These are phyloP conservation scores for Noctua janthina DNA, from an alignment of 2,888 invertebrate species.

Conservation along the genomic window DNA sequence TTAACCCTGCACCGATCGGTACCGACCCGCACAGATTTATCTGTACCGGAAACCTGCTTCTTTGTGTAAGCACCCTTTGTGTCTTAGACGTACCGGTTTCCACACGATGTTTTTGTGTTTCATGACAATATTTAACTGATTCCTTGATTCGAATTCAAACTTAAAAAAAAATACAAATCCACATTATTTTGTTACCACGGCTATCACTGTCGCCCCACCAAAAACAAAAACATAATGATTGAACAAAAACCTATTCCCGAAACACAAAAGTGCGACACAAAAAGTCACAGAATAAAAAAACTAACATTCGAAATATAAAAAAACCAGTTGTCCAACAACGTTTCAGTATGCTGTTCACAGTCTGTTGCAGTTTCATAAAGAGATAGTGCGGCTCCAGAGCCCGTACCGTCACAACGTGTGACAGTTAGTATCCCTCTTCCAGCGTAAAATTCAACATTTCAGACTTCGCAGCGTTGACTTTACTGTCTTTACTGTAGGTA, in stretches of 20 bases:
- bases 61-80: not conserved
- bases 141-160: not conserved
- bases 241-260: not conserved
- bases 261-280: not conserved
- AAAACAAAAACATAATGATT: not conserved
- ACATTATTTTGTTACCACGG: too few species aligned
- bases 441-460: conserved; percentile 11
- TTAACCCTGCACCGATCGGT: too few species aligned
- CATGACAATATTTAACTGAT: not conserved
- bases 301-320: conserved; percentile 1
- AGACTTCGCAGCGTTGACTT: not conserved
- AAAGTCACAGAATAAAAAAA: not conserved
- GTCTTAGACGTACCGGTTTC: not conserved
- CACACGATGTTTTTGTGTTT: not conserved
- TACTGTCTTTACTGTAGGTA: not conserved
- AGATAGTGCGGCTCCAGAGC: conserved; percentile 5
- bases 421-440: not conserved
- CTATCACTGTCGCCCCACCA: not conserved
- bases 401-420: conserved; percentile 1
- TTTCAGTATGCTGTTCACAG: conserved; percentile 26
- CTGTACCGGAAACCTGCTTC: too few species aligned
- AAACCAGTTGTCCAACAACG: conserved; percentile 8
- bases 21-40: too few species aligned
- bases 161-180: not conserved
- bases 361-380: conserved; percentile 26